A percentile compares a stretch with the other conserved stretches of the same genome.
Conservation (phyloP, 2,113 vertebrate species). For the Gadus chalcogrammus region DNA sequence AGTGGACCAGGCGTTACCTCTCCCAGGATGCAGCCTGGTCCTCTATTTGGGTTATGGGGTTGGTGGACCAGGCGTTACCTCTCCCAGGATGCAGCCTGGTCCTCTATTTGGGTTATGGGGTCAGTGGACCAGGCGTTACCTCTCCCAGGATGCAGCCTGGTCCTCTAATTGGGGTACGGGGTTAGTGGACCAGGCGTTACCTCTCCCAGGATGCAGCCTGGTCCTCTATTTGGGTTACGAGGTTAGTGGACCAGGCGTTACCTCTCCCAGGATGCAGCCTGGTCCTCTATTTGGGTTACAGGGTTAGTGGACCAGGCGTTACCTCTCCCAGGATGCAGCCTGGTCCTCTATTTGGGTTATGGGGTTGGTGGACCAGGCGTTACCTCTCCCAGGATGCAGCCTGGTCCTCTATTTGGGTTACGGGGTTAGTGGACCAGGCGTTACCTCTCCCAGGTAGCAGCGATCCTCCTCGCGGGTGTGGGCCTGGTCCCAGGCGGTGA, state of each 20-base stretch:
- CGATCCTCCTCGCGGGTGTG: constrained; percentile 93
- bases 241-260: constrained; percentile 30
- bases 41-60: neutral
- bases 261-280: constrained; percentile 94
- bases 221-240: constrained; percentile 56
- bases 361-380: neutral
- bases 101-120: constrained; percentile 37
- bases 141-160: constrained; percentile 92
- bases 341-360: constrained; percentile 70
- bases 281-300: constrained; percentile 64
- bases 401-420: constrained; percentile 73
- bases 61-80: constrained; percentile 67
- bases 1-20: constrained; percentile 71
- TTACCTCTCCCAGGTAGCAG: constrained; percentile 96
- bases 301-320: neutral
- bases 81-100: constrained; percentile 92
- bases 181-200: constrained; percentile 50
- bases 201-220: constrained; percentile 94
- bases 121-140: constrained; percentile 58
- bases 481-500: constrained; percentile 96
- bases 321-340: constrained; percentile 94
- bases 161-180: constrained; percentile 54
- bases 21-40: constrained; percentile 92
- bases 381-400: constrained; percentile 93
- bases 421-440: neutral